Percentiles rank a stretch among this genome's conserved stretches.
These are phyloP conservation scores for Maconellicoccus hirsutus DNA, from an alignment of 1,140 invertebrate species.

Conservation along the genomic window DNA sequence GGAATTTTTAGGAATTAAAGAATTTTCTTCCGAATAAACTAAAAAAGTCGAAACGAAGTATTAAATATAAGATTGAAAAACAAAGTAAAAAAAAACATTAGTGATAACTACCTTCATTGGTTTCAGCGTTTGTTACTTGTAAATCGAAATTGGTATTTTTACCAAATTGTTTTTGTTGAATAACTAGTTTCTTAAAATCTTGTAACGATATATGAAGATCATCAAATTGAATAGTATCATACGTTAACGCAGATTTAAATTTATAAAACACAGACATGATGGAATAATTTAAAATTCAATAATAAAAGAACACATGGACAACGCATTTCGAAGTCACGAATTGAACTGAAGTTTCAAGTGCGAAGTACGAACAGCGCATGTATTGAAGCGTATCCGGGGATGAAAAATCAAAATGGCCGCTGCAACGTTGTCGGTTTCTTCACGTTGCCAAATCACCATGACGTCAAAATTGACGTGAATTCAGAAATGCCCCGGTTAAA, in stretches of 20 bases:
- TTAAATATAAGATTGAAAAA: conserved; percentile 23
- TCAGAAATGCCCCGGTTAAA: no score
- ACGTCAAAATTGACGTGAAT: no score
- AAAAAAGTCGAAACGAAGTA: conserved; percentile 36
- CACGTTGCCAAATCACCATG: no score
- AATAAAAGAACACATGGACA: no score
- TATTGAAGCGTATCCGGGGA: no score
- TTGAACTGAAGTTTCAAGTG: no score
- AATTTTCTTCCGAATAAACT: conserved; percentile 84
- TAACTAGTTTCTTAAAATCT: conserved; percentile 88
- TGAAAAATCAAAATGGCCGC: no score
- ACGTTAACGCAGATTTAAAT: conserved; percentile 90
- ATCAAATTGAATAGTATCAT: conserved; percentile 93
- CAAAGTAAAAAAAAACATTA: not conserved
- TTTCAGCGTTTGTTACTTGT: conserved; percentile 93
- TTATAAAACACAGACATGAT: conserved; percentile 95
- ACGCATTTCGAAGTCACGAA: no score
- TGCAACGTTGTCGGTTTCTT: no score
- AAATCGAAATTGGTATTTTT: conserved; percentile 92
- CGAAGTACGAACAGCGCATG: no score
- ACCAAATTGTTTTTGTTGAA: conserved; percentile 86
- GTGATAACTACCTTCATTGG: conserved; percentile 74
- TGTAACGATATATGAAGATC: conserved; percentile 88
- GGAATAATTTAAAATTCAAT: no score
- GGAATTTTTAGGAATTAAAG: conserved; percentile 91